phyloP scores from a whole-genome alignment of 2,113 vertebrate species.

The Lepidothrix coronata region DNA sequence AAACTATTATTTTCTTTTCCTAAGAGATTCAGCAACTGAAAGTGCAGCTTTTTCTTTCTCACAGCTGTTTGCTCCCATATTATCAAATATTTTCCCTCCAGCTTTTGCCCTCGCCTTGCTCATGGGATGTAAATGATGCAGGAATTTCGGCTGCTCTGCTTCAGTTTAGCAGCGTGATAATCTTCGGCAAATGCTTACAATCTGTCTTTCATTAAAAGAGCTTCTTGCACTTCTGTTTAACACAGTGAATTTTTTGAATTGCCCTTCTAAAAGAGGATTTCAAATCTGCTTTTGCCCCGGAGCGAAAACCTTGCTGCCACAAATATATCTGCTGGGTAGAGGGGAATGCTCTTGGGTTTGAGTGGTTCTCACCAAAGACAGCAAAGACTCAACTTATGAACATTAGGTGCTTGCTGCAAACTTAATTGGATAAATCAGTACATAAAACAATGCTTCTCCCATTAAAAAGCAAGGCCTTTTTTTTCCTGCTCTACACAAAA shows the following conservation, averaged over 20 bases:
- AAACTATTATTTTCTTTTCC: neutral
- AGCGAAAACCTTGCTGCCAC: neutral
- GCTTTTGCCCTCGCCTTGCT: neutral
- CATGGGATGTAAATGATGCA: neutral
- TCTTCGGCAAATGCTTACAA: slow-evolving; percentile 32
- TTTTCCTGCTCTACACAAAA: neutral
- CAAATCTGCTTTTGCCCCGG: slow-evolving; percentile 17
- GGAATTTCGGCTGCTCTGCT: slow-evolving; percentile 40
- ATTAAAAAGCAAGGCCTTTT: neutral
- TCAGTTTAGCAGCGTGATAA: slow-evolving; percentile 2
- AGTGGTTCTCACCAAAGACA: neutral
- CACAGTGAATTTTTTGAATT: slow-evolving; percentile 13
- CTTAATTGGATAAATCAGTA: neutral
- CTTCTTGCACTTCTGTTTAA: slow-evolving; percentile 64
- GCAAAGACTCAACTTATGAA: neutral
- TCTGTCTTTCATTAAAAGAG: slow-evolving; percentile 70
- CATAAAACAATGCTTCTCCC: neutral
- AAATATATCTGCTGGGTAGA: neutral
- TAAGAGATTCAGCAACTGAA: neutral
- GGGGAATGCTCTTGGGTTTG: neutral
- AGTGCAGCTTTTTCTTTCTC: neutral
- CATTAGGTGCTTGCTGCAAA: neutral
- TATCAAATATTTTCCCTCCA: neutral
- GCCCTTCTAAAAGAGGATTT: slow-evolving; percentile 36
- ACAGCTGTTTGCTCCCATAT: neutral